These are phyloP conservation scores for Yasuhikotakia modesta DNA, from an alignment of 2,797 vertebrate species.

Conservation along the genomic window DNA sequence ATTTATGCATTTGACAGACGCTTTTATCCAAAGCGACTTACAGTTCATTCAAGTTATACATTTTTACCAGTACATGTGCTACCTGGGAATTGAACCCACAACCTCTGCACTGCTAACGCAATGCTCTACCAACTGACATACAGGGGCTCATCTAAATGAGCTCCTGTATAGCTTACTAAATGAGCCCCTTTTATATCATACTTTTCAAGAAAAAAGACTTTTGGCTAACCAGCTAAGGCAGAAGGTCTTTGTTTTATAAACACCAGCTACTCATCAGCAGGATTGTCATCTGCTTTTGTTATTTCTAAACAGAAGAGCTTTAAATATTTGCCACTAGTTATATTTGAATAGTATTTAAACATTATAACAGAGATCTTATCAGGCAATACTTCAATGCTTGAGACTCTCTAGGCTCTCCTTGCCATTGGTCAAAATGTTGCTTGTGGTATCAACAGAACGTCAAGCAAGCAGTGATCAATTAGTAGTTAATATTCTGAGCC, in stretches of 20 bases:
- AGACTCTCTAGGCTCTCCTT: background rate
- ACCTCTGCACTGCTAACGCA: too few relatives aligned
- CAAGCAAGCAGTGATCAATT: conserved; percentile 33
- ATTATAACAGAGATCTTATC: background rate
- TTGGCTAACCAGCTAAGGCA: conserved; percentile 7
- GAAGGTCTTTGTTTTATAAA: conserved; percentile 14
- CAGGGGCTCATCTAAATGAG: too few relatives aligned
- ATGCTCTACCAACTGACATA: too few relatives aligned
- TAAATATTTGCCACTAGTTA: conserved; percentile 13
- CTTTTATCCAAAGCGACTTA: too few relatives aligned
- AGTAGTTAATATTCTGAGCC: conserved; percentile 42
- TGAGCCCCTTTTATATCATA: too few relatives aligned
- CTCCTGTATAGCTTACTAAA: too few relatives aligned
- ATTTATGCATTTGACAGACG: too few relatives aligned
- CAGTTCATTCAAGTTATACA: too few relatives aligned
- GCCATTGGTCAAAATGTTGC: conserved; percentile 6
- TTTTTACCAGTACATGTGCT: too few relatives aligned
- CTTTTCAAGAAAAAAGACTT: background rate
- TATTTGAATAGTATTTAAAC: background rate
- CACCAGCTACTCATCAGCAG: background rate
- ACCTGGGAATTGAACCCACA: too few relatives aligned
- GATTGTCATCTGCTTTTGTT: conserved; percentile 8
- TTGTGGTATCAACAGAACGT: conserved; percentile 7
- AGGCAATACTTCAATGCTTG: background rate
- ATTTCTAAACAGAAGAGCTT: background rate